Conservation (phyloP, 2,888 invertebrate genomes). For the Drosophila longiperda region DNA sequence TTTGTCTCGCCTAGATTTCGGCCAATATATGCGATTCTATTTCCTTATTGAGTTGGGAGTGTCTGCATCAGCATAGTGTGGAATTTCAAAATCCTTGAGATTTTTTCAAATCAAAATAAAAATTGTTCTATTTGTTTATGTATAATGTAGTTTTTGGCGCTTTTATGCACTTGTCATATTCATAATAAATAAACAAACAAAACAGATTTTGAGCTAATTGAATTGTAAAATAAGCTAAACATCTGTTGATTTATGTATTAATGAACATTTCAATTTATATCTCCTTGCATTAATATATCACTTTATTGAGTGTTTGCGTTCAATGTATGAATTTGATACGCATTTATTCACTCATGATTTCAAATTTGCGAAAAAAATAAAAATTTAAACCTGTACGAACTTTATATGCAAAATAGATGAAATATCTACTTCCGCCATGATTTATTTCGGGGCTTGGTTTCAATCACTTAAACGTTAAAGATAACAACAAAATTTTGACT, state of each 20-base stretch:
- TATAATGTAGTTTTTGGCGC: not conserved
- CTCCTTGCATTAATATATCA: not conserved
- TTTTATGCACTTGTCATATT: slow-evolving; percentile 30
- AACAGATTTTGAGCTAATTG: not conserved
- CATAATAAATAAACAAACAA: slow-evolving; percentile 16
- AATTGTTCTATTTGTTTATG: slow-evolving; percentile 26
- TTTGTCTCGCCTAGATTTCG: slow-evolving; percentile 26
- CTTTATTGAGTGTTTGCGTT: slow-evolving; percentile 16
- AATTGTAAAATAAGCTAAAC: slow-evolving; percentile 19
- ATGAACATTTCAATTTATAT: not conserved
- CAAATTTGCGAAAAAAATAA: not conserved
- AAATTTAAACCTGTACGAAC: slow-evolving; percentile 7
- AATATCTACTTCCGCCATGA: slow-evolving; percentile 33
- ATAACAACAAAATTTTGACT: not conserved
- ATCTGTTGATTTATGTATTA: slow-evolving; percentile 20
- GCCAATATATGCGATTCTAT: slow-evolving; percentile 5
- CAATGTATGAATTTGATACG: slow-evolving; percentile 16
- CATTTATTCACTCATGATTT: slow-evolving; percentile 28
- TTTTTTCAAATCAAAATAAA: not conserved
- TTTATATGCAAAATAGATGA: slow-evolving; percentile 21
- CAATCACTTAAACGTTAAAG: slow-evolving; percentile 6
- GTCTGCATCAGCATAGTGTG: slow-evolving; percentile 1
- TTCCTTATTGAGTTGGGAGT: slow-evolving; percentile 33
- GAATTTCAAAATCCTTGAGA: slow-evolving; percentile 42
- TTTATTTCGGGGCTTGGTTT: slow-evolving; percentile 23